Base-by-base conservation (phyloP, 2,113 vertebrate genomes). In the Marmota monax region DNA sequence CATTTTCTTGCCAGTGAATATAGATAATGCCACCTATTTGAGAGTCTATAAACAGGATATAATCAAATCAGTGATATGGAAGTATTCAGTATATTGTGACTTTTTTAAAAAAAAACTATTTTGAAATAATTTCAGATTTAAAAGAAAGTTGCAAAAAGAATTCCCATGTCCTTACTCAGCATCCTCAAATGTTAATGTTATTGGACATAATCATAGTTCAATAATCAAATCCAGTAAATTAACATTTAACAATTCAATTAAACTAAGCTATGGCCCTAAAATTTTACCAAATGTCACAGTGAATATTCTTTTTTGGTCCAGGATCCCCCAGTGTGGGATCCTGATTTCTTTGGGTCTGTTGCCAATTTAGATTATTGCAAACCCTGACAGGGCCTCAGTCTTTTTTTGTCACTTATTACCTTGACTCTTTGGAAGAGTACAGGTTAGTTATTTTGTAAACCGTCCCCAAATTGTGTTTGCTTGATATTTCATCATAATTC, bases 121-220 rank as follows among this genome's bases (percentile, higher is more conserved):
- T 89, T 27, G 78, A 95, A 84, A 77, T 78, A 82, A 90, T 70
- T 78, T 70, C 65, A 80, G 42, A 48, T 53, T 73, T 42, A 87
- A 7, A 84, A 56, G 82, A n/a, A 79, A 69, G 17, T 67, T 74
- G 32, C 2, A 58, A 42, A 80, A 65, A 73, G 56, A 82, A 69
- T 69, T 76, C 45, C 37, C 84, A 76, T n/a, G 12, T 56, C 69
- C 84, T 69, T 76, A 58, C 45, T 94, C 79, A 91, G 34, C 56
- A 76, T 65, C 84, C 29, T 79, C 61, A 73, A 48, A 45, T 58
- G 34, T 82, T 67, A 65, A 48, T 63, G 61, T 27, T 37, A 76
- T 56, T 23, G 4, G 37, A 67, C n/a, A 53, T 51, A n/a, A 73
- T 73, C 67, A 74, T n/a, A 65, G 56, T 65, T 92, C 22, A 80